Conservation (phyloP, 2,888 invertebrate species). For the Acanthosepion esculentum region DNA sequence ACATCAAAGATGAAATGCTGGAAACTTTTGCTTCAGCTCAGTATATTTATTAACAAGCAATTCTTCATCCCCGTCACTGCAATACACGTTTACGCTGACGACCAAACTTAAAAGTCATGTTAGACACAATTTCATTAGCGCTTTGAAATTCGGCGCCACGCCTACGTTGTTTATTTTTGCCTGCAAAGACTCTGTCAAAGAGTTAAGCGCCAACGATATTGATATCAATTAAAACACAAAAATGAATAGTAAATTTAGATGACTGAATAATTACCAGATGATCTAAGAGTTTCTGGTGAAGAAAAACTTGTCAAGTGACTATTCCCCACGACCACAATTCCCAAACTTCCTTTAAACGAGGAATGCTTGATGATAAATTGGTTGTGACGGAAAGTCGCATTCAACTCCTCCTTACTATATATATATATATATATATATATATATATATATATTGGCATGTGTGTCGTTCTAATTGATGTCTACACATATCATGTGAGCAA, state of each 20-base stretch:
- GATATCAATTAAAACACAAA: not conserved
- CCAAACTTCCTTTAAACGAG: not conserved
- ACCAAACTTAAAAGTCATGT: not conserved
- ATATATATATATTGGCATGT: too few species aligned
- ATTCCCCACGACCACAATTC: not conserved
- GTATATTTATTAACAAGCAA: not conserved
- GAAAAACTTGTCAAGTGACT: not conserved
- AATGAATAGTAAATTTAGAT: not conserved
- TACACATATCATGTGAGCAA: too few species aligned
- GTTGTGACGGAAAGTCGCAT: not conserved
- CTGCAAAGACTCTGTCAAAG: not conserved
- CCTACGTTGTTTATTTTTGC: not conserved
- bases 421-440: too few species aligned
- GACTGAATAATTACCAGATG: not conserved
- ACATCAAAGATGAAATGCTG: too few species aligned
- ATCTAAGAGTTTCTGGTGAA: too few species aligned
- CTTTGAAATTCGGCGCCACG: not conserved
- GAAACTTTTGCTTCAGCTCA: too few species aligned
- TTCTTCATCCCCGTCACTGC: not conserved
- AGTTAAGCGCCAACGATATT: not conserved
- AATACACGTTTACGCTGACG: not conserved
- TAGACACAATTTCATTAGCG: not conserved
- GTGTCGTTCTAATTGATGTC: too few species aligned
- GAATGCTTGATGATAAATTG: not conserved
- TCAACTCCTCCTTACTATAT: too few species aligned